These are phyloP conservation scores for Astreopora myriophthalma DNA, from an alignment of 64 coral and sea anemone species.

Conservation along the genomic window DNA sequence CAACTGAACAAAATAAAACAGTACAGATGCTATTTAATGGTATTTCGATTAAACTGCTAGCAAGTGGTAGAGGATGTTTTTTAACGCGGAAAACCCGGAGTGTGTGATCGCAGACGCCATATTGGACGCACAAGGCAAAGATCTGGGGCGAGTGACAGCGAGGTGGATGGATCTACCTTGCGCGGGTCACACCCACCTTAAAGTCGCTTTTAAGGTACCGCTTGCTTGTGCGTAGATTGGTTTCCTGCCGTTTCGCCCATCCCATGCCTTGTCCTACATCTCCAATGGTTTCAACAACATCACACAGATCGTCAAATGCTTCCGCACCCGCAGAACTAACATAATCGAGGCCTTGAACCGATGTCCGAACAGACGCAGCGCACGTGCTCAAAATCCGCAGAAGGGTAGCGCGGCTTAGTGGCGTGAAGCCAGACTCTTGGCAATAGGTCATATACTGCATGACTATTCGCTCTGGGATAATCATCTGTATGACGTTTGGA, in stretches of 20 bases:
- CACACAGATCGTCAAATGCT: too few relatives aligned
- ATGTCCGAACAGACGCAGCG: too few relatives aligned
- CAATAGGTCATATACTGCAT: conserved; percentile 11
- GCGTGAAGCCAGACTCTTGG: conserved; percentile 33
- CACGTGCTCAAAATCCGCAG: too few relatives aligned
- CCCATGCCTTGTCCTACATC: conserved; percentile 48
- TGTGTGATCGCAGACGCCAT: conserved; percentile 27
- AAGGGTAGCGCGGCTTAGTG: conserved; percentile 42
- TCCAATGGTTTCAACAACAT: too few relatives aligned
- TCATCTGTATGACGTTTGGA: conserved; percentile 60
- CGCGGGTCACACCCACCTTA: conserved; percentile 42
- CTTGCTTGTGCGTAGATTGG: conserved; percentile 40
- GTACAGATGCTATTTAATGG: too few relatives aligned
- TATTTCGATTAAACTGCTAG: too few relatives aligned
- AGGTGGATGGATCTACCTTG: conserved; percentile 12
- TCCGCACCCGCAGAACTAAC: too few relatives aligned
- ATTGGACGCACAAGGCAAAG: conserved; percentile 2
- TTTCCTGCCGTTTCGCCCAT: conserved; percentile 21
- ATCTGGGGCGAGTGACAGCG: background rate
- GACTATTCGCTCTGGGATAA: conserved; percentile 26
- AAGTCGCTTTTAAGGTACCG: conserved; percentile 56
- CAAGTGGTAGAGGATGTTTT: too few relatives aligned
- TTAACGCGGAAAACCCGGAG: too few relatives aligned
- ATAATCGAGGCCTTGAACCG: too few relatives aligned
- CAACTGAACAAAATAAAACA: too few relatives aligned